These are phyloP conservation scores for Ennomos erosarius DNA, from an alignment of 2,888 invertebrate genomes.

Conservation along the genomic window DNA sequence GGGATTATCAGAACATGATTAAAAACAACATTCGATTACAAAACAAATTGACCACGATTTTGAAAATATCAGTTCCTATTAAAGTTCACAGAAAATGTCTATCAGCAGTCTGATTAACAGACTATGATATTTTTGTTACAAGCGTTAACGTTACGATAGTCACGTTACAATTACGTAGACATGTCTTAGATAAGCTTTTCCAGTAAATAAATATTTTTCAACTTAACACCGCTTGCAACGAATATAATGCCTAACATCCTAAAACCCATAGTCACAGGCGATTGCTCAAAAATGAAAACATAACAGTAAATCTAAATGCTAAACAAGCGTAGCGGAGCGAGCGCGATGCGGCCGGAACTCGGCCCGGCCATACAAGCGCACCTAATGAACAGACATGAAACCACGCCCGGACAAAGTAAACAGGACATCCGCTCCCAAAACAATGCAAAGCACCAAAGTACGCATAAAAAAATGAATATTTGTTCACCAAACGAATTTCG, in stretches of 20 bases:
- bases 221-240: slow-evolving; percentile 1
- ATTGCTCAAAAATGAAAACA: slow-evolving; percentile 37
- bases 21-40: no score
- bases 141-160: no score
- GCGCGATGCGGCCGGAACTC: slow-evolving; percentile 40
- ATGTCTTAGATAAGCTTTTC: no score
- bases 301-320: slow-evolving; percentile 55
- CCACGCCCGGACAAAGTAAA: slow-evolving; percentile 59
- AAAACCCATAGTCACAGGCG: slow-evolving; percentile 22
- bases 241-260: slow-evolving; percentile 8
- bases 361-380: slow-evolving; percentile 53
- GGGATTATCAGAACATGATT: no score
- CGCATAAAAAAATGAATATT: slow-evolving; percentile 64
- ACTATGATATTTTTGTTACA: no score
- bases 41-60: no score
- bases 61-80: no score
- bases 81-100: no score
- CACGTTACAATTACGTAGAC: no score
- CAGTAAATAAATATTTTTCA: neutral
- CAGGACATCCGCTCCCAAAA: slow-evolving; percentile 70
- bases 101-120: no score
- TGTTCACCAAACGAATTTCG: slow-evolving; percentile 66
- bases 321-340: slow-evolving; percentile 43
- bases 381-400: slow-evolving; percentile 48
- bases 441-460: slow-evolving; percentile 63